Base-by-base conservation (phyloP, 1,140 invertebrate genomes). In the Trichonephila inaurata region DNA sequence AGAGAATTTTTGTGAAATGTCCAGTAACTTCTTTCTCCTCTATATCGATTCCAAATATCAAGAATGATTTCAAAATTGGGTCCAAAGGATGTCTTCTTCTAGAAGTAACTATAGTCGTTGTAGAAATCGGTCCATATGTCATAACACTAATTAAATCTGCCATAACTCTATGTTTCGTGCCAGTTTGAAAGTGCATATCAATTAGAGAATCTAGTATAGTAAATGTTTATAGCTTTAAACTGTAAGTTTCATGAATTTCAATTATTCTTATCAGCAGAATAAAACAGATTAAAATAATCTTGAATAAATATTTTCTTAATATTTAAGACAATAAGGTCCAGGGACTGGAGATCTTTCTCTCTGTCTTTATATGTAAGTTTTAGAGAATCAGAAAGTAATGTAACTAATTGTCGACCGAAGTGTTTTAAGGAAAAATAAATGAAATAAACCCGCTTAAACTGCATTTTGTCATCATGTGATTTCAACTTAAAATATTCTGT, bases 1-100 rank as follows among this genome's bases (percentile, higher is more conserved):
- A 62, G 44, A 77, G 0, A 19, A 44, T 8, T 18, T 61, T 93
- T 82, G n/a, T n/a, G 40, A 81, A 62, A 44, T 58, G 14, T 16
- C 33, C 66, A 8, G 7, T 21, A 10, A 10, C 10, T 81, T 24
- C 24, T n/a, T 82, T n/a, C 2, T 24, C 6, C 21, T 93, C 92
- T 28, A 89, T 21, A 21, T 93, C 28, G 14, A 93, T 61, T 12
- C 92, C 92, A 28, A 93, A 89, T n/a, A 93, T 44, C 14, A 83
- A 18, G 21, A 93, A 88, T 7, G 66, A 81, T 62, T 62, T 93
- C 19, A 89, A 82, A 18, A 93, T 8, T n/a, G 86, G 86, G 12
- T 66, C 5, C 8, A 93, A 82, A 60, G 91, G 44, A 86, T 72
- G 77, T 14, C 64, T 90, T 28, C 33, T 40, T 28, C 28, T 33